Conservation (phyloP, 2,797 vertebrate genomes). For the Myripristis murdjan region DNA sequence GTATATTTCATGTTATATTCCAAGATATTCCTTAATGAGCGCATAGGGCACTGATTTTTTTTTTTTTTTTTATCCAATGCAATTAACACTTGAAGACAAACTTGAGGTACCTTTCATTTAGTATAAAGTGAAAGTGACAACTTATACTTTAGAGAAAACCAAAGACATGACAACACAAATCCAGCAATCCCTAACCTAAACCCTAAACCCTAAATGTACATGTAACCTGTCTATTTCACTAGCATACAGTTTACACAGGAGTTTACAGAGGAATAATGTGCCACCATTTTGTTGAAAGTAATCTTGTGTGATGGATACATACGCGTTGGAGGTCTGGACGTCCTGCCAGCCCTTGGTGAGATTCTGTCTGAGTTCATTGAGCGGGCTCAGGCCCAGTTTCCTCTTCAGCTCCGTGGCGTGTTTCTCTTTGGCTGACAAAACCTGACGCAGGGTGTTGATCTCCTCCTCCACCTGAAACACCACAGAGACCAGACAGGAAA, state of each 20-base stretch:
- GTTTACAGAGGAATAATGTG: too few species aligned
- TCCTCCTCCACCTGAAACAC: constrained; percentile 95
- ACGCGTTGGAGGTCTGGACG: constrained; percentile 95
- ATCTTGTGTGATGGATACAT: constrained; percentile 70
- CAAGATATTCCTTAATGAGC: too few species aligned
- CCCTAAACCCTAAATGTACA: too few species aligned
- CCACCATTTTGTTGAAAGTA: neutral
- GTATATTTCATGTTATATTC: too few species aligned
- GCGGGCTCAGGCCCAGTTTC: constrained; percentile 93
- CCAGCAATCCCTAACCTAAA: too few species aligned
- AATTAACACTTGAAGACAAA: too few species aligned
- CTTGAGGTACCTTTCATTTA: too few species aligned
- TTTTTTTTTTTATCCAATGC: too few species aligned
- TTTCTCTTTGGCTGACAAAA: constrained; percentile 95
- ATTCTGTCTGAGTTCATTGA: constrained; percentile 93
- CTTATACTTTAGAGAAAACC: too few species aligned
- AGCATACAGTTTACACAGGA: neutral
- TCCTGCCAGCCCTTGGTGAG: constrained; percentile 95
- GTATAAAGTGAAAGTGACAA: too few species aligned
- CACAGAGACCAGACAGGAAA: neutral
- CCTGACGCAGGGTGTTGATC: constrained; percentile 95
- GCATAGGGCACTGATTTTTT: too few species aligned
- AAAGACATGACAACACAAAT: too few species aligned
- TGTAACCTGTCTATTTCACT: neutral
- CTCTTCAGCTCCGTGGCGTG: constrained; percentile 94